Conservation (phyloP, 2,113 vertebrate genomes). For the Speoplatyrhinus poulsoni region DNA sequence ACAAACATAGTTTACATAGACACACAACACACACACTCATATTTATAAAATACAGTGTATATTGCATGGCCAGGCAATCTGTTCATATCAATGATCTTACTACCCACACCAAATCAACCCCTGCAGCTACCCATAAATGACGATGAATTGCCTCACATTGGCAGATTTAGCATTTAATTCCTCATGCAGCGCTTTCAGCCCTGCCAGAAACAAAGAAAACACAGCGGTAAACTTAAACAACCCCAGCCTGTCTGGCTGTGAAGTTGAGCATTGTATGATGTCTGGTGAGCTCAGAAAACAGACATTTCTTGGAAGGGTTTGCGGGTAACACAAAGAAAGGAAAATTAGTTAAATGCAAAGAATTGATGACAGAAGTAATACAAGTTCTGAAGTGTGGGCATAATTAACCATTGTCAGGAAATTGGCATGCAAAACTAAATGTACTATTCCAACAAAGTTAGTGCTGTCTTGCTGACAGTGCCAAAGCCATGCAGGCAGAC, state of each 20-base stretch:
- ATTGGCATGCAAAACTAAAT: not conserved
- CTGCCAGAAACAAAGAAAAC: not conserved
- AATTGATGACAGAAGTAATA: not conserved
- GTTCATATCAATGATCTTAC: not conserved
- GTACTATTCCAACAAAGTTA: not conserved
- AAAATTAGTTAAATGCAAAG: not conserved
- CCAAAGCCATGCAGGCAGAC: not conserved
- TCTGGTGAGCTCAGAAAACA: not conserved
- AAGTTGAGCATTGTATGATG: not conserved
- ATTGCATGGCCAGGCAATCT: too few relatives aligned
- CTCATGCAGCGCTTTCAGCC: not conserved
- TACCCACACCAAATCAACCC: not conserved
- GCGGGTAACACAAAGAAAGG: not conserved
- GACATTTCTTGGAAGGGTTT: not conserved
- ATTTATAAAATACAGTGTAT: not conserved
- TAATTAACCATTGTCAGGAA: not conserved
- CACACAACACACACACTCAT: not conserved
- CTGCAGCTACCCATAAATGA: not conserved
- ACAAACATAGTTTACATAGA: not conserved
- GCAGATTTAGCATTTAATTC: not conserved
- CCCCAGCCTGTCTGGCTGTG: not conserved
- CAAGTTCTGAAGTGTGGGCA: slow-evolving; percentile 1
- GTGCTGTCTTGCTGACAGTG: not conserved
- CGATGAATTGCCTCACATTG: not conserved
- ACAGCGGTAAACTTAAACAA: slow-evolving; percentile 3